phyloP scores from a whole-genome alignment of 2,113 vertebrate species.

The Cyprinodon brontotheroides region DNA sequence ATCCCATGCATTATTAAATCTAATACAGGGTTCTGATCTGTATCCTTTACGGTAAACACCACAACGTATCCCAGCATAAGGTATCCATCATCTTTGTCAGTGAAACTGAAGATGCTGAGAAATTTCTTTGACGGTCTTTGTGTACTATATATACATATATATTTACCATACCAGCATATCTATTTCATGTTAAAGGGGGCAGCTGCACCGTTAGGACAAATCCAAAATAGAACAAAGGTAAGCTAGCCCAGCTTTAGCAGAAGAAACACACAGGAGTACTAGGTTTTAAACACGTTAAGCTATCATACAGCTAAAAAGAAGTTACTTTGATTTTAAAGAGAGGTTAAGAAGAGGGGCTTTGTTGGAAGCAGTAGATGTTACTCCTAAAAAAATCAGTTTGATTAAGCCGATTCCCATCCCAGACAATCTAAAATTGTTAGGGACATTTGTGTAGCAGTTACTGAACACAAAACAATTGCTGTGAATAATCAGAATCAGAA shows the following conservation, averaged over 20 bases:
- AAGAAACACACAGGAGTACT: conserved; percentile 11
- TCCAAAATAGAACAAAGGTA: conserved; percentile 40
- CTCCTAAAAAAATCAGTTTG: too few relatives aligned
- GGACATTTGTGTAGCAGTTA: too few relatives aligned
- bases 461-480: too few relatives aligned
- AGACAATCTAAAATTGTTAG: too few relatives aligned
- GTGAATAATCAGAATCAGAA: too few relatives aligned
- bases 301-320: neutral
- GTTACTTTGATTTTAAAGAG: too few relatives aligned
- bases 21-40: conserved; percentile 54
- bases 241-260: neutral
- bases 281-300: conserved; percentile 9
- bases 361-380: too few relatives aligned
- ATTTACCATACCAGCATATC: conserved; percentile 39
- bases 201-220: conserved; percentile 38
- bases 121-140: conserved; percentile 14
- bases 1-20: conserved; percentile 69
- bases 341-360: too few relatives aligned
- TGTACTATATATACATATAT: conserved; percentile 15
- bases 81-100: neutral
- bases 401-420: too few relatives aligned
- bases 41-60: conserved; percentile 50
- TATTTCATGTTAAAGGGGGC: conserved; percentile 19
- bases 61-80: neutral
- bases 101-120: conserved; percentile 16